phyloP scores from a whole-genome alignment of 2,888 invertebrate species.

The Dryocosmus kuriphilus region DNA sequence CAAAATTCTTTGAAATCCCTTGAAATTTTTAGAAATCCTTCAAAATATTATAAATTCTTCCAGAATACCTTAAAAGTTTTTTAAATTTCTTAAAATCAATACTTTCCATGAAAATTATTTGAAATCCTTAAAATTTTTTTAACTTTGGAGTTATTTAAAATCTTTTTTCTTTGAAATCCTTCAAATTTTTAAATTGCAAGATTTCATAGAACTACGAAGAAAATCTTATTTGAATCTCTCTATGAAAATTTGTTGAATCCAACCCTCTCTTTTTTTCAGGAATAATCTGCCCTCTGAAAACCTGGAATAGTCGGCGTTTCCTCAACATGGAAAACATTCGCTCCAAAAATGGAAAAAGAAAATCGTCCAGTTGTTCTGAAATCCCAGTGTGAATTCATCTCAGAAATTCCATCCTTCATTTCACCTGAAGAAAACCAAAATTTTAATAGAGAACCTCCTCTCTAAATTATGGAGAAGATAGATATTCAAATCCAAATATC shows the following conservation, averaged over 20 bases:
- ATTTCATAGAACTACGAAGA: no score
- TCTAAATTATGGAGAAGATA: constrained; percentile 39
- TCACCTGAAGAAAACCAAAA: constrained; percentile 70
- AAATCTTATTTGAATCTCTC: no score
- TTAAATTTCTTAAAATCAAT: no score
- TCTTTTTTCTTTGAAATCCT: no score
- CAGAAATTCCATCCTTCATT: constrained; percentile 82
- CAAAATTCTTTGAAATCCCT: no score
- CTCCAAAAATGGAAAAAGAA: constrained; percentile 84
- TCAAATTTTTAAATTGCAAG: no score
- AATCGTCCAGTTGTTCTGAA: constrained; percentile 80
- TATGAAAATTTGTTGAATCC: not conserved
- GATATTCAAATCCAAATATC: constrained; percentile 79
- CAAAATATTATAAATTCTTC: no score
- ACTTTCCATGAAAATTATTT: no score
- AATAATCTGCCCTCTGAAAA: constrained; percentile 85
- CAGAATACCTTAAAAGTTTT: no score
- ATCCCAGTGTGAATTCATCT: constrained; percentile 84
- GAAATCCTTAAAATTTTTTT: no score
- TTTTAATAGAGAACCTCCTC: constrained; percentile 6
- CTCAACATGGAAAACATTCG: constrained; percentile 87
- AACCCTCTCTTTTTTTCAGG: constrained; percentile 71
- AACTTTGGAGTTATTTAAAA: no score
- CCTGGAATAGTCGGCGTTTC: constrained; percentile 86
- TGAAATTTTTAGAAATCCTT: no score